Evolutionary conservation across 2,113 vertebrate species (phyloP).

Genomic region (Rhegmatorhina hoffmannsi): DNA sequence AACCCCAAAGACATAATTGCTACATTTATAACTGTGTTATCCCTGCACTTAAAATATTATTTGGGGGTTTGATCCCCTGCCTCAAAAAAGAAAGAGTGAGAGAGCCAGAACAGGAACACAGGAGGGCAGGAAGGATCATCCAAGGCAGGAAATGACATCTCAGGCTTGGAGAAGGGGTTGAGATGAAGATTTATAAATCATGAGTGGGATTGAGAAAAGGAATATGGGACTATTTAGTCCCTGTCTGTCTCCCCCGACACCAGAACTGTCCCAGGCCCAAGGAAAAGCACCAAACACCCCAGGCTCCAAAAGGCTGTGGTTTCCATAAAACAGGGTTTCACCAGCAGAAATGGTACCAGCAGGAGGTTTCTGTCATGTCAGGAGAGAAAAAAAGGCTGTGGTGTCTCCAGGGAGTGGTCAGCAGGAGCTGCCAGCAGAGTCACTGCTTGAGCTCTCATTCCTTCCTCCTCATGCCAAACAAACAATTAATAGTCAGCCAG

Average conservation of each 20-base stretch:
- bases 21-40: not conserved
- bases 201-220: not conserved
- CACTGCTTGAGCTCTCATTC: slow-evolving; percentile 15
- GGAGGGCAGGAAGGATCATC: not conserved
- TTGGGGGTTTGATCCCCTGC: not conserved
- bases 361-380: not conserved
- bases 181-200: not conserved
- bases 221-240: not conserved
- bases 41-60: not conserved
- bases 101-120: not conserved
- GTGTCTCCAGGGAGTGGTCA: not conserved
- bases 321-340: not conserved
- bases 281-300: not conserved
- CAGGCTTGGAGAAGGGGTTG: not conserved
- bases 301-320: accelerated
- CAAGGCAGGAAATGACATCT: not conserved
- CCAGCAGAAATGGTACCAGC: not conserved
- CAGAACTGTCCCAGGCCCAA: not conserved
- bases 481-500: slow-evolving; percentile 37
- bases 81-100: not conserved
- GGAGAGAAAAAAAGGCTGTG: not conserved
- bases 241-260: not conserved
- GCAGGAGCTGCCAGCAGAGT: not conserved
- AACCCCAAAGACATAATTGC: not conserved
- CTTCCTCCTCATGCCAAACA: slow-evolving; percentile 23